phyloP scores from a whole-genome alignment of 2,797 vertebrate genomes.

The Etheostoma perlongum region DNA sequence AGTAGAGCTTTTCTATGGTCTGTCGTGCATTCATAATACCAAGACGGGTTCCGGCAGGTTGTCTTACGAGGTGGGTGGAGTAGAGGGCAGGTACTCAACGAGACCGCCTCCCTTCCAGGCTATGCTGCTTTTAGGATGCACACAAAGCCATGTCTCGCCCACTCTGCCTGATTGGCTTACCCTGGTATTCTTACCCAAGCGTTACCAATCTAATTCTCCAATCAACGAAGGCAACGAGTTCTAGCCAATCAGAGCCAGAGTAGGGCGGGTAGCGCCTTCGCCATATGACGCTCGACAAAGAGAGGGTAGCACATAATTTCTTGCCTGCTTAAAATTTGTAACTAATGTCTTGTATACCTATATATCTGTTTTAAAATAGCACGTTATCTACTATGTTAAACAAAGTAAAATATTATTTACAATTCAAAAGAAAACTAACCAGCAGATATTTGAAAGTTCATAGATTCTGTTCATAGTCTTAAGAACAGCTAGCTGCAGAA shows the following conservation, averaged over 20 bases:
- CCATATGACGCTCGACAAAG: no score
- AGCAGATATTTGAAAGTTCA: rapidly evolving
- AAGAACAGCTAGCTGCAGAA: no score
- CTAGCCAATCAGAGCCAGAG: no score
- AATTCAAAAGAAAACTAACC: rapidly evolving
- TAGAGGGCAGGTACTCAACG: constrained; percentile 23
- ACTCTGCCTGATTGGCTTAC: no score
- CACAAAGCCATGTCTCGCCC: no score
- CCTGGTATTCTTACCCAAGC: no score
- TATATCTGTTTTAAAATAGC: rapidly evolving
- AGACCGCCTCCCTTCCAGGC: constrained; percentile 21
- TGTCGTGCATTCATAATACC: constrained; percentile 30
- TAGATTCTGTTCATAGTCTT: background rate
- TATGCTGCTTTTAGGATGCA: no score
- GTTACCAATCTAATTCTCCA: no score
- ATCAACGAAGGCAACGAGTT: no score
- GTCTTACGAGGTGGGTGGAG: constrained; percentile 37
- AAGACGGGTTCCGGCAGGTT: constrained; percentile 1
- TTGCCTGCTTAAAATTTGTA: constrained; percentile 45
- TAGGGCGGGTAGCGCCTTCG: no score
- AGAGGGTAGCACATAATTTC: background rate
- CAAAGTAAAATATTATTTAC: rapidly evolving
- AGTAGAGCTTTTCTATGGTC: background rate
- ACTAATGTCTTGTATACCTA: background rate
- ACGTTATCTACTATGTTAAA: rapidly evolving